Percentiles rank a stretch among this genome's conserved stretches.
These are phyloP conservation scores for Narcine bancroftii DNA, from an alignment of 2,113 vertebrate species.

Conservation along the genomic window DNA sequence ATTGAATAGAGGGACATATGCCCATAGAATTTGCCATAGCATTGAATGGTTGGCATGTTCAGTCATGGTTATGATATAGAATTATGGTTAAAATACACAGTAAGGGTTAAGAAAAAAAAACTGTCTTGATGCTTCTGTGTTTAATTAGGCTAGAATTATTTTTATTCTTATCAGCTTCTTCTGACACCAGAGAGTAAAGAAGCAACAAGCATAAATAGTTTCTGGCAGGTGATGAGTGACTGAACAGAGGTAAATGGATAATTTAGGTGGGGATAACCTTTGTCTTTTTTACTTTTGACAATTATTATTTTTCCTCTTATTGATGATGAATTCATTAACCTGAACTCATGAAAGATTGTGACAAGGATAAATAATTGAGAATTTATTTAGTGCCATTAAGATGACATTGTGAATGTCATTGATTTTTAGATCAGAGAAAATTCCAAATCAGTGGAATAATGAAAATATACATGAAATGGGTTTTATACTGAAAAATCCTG, in stretches of 20 bases:
- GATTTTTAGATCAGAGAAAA: background rate
- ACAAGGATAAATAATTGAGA: background rate
- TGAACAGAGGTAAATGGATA: background rate
- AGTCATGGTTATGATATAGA: background rate
- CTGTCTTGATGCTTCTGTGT: background rate
- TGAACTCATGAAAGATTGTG: background rate
- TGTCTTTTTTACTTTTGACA: background rate
- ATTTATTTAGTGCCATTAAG: background rate
- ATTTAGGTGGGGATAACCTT: constrained; percentile 1
- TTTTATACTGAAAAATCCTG: background rate
- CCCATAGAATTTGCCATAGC: background rate
- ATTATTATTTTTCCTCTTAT: background rate
- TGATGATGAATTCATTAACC: background rate
- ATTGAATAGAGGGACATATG: no score
- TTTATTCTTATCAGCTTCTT: constrained; percentile 18
- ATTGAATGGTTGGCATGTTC: background rate
- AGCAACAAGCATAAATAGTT: background rate
- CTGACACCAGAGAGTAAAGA: background rate
- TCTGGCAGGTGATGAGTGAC: constrained; percentile 3
- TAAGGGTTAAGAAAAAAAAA: background rate
- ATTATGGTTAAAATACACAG: background rate
- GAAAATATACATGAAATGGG: background rate
- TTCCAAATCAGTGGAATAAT: background rate
- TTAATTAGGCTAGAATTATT: background rate
- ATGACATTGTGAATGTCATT: background rate